These are phyloP conservation scores for Acanthosepion pharaonis DNA, from an alignment of 2,888 invertebrate species.

Conservation along the genomic window DNA sequence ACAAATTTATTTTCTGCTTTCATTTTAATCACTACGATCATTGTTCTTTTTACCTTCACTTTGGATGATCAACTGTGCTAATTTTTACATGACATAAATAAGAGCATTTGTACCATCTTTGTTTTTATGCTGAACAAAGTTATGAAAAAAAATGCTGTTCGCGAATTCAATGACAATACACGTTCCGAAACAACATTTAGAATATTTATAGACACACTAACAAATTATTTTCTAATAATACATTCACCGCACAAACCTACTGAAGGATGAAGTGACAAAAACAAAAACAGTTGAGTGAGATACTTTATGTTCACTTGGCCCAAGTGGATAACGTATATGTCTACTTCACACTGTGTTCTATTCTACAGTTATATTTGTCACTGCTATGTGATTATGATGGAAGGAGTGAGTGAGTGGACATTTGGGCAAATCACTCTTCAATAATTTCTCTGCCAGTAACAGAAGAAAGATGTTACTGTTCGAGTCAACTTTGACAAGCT, in stretches of 20 bases:
- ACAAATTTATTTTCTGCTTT: background rate
- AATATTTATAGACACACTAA: background rate
- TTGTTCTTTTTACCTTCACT: background rate
- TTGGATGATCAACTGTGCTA: background rate
- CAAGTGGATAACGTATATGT: background rate
- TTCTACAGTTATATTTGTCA: background rate
- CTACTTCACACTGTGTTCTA: background rate
- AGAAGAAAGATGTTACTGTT: too few species aligned
- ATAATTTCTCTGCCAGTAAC: too few species aligned
- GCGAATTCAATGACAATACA: background rate
- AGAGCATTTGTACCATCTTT: background rate
- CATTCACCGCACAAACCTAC: too few species aligned
- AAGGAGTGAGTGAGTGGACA: too few species aligned
- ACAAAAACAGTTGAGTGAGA: too few species aligned
- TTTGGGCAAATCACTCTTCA: too few species aligned
- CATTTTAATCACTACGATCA: background rate
- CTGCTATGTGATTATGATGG: too few species aligned
- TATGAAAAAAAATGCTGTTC: background rate
- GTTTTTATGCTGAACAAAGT: background rate
- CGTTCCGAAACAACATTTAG: background rate
- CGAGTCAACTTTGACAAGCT: too few species aligned
- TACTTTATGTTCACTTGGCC: too few species aligned
- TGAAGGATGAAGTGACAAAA: too few species aligned
- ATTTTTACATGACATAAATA: background rate
- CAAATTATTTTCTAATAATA: background rate